Base-by-base conservation (phyloP, 2,888 invertebrate species). In the Phasia obesa region DNA sequence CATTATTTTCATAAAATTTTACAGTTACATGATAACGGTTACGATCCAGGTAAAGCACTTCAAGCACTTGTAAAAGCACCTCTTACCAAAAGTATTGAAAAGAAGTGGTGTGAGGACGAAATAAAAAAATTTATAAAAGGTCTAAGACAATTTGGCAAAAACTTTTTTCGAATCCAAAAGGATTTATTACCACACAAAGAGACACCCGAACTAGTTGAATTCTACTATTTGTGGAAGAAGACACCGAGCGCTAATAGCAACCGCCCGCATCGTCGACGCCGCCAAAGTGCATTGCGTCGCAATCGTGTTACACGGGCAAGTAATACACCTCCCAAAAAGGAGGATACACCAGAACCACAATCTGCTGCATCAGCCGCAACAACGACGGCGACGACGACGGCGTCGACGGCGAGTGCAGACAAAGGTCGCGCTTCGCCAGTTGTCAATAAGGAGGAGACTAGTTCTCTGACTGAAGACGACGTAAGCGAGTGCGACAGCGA, bases 171-270 rank as follows among this genome's bases (percentile, higher is more conserved):
- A 89, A 99, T 99, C 88, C 94, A 96, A 87, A 98, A 98, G 92
- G 99, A 99, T 92, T 93, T 99, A 87, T 93, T 99, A 87, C 98
- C 99, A 74, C 97, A 98, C 91, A 98, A 98, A 93, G 98, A 99
- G 90, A 98, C 99, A 88, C 96, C 98, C 74, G 99, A 99, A 91
- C 92, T 99, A 89, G 98, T 99, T 71, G 98, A 99, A 92, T 99
- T 97, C 93, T 99, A 99, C 92, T 99, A 99, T 92, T 93, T 98
- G 90, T 99, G 99, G 99, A 99, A 99, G 93, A 99, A 99, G 93
- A 98, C 99, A 47, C 98, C 99, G 21, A 98, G 98, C 88, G 99
- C 99, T 84, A 97, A 97, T 91, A 98, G 97, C 91, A 98, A 98
- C 92, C 94, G 99, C 87, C 98, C 98, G 27, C 98, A 98, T 90